Evolutionary conservation across 2,113 vertebrate genomes (phyloP).

Genomic region (Sylvilagus bachmani): DNA sequence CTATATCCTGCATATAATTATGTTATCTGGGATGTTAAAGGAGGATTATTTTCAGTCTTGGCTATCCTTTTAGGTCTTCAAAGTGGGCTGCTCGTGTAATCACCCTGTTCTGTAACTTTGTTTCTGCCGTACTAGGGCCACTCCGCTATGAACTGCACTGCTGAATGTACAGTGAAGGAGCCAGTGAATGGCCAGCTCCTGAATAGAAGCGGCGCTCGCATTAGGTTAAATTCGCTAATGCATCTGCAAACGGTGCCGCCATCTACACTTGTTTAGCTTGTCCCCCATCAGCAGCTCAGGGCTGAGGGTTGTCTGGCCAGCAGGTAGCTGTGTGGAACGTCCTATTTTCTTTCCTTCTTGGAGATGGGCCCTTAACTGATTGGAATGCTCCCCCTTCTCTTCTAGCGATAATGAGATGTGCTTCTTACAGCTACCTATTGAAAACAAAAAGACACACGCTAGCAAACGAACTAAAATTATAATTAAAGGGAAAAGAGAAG

Average conservation of each 20-base stretch:
- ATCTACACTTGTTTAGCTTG: background rate
- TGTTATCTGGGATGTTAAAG: background rate
- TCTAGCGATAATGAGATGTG: slow-evolving; percentile 34
- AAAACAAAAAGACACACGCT: slow-evolving; percentile 58
- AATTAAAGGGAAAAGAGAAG: slow-evolving; percentile 67
- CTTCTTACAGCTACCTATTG: background rate
- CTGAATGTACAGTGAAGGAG: slow-evolving; percentile 45
- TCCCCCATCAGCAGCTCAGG: too few relatives aligned
- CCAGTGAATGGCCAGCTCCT: background rate
- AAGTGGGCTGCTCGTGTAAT: background rate
- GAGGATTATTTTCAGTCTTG: slow-evolving; percentile 44
- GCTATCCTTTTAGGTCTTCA: slow-evolving; percentile 22
- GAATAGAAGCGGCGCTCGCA: slow-evolving; percentile 52
- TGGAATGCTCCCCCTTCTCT: background rate
- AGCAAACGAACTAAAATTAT: slow-evolving; percentile 57
- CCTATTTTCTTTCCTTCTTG: background rate
- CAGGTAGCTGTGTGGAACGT: background rate
- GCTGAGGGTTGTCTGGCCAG: background rate
- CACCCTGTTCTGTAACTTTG: slow-evolving; percentile 56
- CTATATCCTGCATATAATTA: background rate
- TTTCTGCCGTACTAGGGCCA: slow-evolving; percentile 62
- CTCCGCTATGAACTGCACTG: slow-evolving; percentile 74
- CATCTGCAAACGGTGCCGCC: background rate
- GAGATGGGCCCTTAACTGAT: background rate
- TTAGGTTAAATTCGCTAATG: slow-evolving; percentile 50